phyloP scores from a whole-genome alignment of 2,888 invertebrate species.

The Orthosia incerta region DNA sequence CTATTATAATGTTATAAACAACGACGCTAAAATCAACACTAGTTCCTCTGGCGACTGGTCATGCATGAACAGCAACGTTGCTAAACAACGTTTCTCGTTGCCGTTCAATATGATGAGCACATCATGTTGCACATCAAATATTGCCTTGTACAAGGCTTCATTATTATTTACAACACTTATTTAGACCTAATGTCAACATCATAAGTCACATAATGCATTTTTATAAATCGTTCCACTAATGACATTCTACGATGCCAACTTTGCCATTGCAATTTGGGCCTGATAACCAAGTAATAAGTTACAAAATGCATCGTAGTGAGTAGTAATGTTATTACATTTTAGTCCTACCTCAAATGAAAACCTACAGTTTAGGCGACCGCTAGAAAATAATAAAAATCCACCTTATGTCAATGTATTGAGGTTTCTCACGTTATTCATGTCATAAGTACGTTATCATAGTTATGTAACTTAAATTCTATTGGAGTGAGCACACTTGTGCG shows the following conservation, averaged over 20 bases:
- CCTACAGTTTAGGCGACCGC: conserved; percentile 30
- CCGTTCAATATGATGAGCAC: too few species aligned
- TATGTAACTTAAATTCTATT: conserved; percentile 28
- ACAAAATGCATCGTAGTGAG: conserved; percentile 20
- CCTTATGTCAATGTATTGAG: conserved; percentile 58
- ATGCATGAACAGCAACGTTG: too few species aligned
- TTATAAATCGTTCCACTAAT: background rate
- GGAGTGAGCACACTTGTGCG: conserved; percentile 14
- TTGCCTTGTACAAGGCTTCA: background rate
- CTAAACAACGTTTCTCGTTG: too few species aligned
- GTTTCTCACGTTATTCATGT: conserved; percentile 58
- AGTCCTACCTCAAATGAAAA: conserved; percentile 26
- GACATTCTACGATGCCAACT: background rate
- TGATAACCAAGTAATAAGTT: background rate
- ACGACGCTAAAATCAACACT: too few species aligned
- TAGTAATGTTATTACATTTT: background rate
- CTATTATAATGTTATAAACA: too few species aligned
- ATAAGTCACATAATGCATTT: conserved; percentile 23
- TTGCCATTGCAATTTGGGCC: conserved; percentile 1
- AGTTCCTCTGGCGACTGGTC: too few species aligned
- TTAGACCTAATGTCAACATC: conserved; percentile 20
- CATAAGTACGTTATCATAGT: conserved; percentile 62
- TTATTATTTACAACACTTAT: conserved; percentile 10
- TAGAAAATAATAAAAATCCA: conserved; percentile 54
- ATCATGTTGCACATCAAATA: too few species aligned